Percentiles rank a stretch among this genome's conserved stretches.
phyloP scores from a whole-genome alignment of 2,797 vertebrate genomes.

The Kryptopterus vitreolus region DNA sequence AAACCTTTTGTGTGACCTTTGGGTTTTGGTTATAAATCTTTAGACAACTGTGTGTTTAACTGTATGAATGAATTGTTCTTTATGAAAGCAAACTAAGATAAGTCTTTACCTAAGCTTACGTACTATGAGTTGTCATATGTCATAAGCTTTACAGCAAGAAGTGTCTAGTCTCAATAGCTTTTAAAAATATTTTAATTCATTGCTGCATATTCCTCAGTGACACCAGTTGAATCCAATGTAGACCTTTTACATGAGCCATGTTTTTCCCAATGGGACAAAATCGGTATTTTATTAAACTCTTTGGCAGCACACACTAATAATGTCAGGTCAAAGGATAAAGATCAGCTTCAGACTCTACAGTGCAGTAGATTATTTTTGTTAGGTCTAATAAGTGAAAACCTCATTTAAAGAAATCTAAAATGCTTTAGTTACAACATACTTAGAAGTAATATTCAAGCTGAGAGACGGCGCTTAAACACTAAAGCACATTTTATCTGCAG shows the following conservation, averaged over 20 bases:
- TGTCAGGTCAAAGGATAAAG: conserved; percentile 41
- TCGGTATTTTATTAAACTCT: conserved; percentile 17
- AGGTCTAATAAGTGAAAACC: not conserved
- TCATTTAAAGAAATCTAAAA: not conserved
- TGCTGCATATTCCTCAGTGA: not conserved
- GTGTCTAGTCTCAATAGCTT: not conserved
- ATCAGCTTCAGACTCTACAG: conserved; percentile 54
- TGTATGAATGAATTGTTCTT: not conserved
- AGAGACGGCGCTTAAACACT: not conserved
- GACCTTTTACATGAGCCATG: conserved; percentile 42
- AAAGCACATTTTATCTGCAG: no score
- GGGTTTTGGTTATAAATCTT: not conserved
- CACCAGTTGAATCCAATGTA: conserved; percentile 30
- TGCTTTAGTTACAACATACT: not conserved
- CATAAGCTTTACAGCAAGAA: not conserved
- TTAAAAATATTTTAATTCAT: not conserved
- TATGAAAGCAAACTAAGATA: not conserved
- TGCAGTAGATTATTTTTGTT: conserved; percentile 17
- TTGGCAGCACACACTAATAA: conserved; percentile 45
- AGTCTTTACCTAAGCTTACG: not conserved
- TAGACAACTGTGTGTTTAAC: not conserved
- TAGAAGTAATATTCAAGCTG: not conserved
- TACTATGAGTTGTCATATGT: not conserved
- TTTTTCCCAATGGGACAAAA: conserved; percentile 51
- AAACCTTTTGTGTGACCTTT: not conserved